These are phyloP conservation scores for Pocillopora damicornis DNA, from an alignment of 64 coral and sea anemone genomes.

Conservation along the genomic window DNA sequence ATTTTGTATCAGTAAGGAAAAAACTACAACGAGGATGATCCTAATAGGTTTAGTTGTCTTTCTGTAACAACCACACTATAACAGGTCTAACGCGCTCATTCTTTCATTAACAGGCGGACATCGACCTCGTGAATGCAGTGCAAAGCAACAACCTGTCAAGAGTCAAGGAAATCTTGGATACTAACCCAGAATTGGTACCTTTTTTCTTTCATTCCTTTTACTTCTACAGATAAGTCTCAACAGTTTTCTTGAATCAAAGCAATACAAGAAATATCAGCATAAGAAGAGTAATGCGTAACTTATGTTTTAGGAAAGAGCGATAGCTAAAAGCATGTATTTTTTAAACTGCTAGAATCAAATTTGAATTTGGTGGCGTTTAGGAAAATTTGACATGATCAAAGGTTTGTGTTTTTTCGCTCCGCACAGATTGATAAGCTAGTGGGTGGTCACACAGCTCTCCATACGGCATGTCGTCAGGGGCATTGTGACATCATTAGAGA, in stretches of 20 bases:
- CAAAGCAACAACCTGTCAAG: constrained; percentile 31
- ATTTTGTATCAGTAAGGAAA: too few relatives aligned
- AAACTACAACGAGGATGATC: too few relatives aligned
- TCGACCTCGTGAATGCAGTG: neutral
- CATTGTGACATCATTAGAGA: constrained; percentile 49
- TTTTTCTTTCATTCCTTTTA: neutral
- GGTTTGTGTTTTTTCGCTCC: neutral
- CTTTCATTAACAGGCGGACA: neutral
- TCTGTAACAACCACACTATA: too few relatives aligned
- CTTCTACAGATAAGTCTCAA: too few relatives aligned
- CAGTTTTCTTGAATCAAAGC: too few relatives aligned
- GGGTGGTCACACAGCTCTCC: constrained; percentile 39
- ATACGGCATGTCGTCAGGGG: constrained; percentile 43
- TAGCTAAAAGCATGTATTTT: too few relatives aligned
- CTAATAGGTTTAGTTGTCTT: too few relatives aligned
- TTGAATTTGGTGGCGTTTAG: neutral
- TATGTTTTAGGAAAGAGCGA: too few relatives aligned
- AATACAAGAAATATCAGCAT: too few relatives aligned
- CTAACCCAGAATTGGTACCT: constrained; percentile 37
- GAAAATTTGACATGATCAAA: neutral
- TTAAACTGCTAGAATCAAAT: too few relatives aligned
- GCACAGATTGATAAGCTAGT: constrained; percentile 5
- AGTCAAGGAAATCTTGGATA: constrained; percentile 38
- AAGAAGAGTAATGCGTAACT: too few relatives aligned
- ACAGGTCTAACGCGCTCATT: too few relatives aligned